Evolutionary conservation across 2,797 vertebrate species (phyloP).

Genomic region (Schizopygopsis malacanthus): DNA sequence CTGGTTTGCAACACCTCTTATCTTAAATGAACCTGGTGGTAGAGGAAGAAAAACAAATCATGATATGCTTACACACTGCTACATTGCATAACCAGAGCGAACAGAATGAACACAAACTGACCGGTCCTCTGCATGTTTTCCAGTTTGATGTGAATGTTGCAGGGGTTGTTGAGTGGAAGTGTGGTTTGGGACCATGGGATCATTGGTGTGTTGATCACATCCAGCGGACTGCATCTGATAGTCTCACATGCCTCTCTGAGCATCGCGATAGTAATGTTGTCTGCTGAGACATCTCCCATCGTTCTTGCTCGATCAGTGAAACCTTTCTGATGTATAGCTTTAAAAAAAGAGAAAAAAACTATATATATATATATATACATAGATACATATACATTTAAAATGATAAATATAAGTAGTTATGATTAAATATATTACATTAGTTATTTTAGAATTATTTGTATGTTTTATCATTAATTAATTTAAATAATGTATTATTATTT

Average conservation of each 20-base stretch:
- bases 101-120: constrained; percentile 45
- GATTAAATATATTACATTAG: background rate
- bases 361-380: background rate
- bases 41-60: background rate
- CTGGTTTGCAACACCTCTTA: constrained; percentile 82
- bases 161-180: constrained; percentile 64
- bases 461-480: too few relatives aligned
- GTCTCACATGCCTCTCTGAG: constrained; percentile 73
- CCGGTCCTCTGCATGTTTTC: constrained; percentile 84
- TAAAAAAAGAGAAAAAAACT: background rate
- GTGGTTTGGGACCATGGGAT: constrained; percentile 76
- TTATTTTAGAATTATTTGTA: too few relatives aligned
- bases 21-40: constrained; percentile 82
- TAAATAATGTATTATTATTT: background rate
- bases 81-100: background rate
- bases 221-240: constrained; percentile 76
- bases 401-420: background rate
- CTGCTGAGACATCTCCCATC: constrained; percentile 70
- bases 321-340: background rate
- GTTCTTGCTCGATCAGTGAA: constrained; percentile 18
- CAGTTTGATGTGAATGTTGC: constrained; percentile 77
- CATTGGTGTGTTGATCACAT: constrained; percentile 79
- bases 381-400: too few relatives aligned
- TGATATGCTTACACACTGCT: background rate
- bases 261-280: constrained; percentile 70